Conservation (phyloP, 1,140 invertebrate genomes). For the Lepidurus couesii region DNA sequence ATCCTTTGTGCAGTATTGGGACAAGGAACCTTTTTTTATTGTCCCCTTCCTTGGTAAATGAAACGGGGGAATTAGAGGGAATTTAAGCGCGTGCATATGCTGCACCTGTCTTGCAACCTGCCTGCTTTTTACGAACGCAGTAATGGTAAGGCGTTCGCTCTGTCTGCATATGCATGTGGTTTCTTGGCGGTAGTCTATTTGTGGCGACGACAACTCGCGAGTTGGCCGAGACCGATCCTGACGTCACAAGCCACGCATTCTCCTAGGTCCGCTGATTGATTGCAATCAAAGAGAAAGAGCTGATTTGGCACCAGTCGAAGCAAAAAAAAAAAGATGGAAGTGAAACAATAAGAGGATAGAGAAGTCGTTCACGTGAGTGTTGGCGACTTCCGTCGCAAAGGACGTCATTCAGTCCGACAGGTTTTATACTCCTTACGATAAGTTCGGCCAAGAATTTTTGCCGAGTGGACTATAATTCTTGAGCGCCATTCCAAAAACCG, state of each 20-base stretch:
- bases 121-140: neutral
- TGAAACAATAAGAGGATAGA: neutral
- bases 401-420: neutral
- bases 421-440: neutral
- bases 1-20: no score
- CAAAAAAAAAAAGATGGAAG: neutral
- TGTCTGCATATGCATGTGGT: neutral
- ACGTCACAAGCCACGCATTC: slow-evolving; percentile 20
- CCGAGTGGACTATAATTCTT: no score
- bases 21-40: neutral
- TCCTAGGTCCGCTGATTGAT: slow-evolving; percentile 6
- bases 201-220: slow-evolving; percentile 13
- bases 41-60: neutral
- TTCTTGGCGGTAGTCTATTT: neutral
- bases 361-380: neutral
- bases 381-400: neutral
- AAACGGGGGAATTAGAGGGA: neutral
- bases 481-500: no score
- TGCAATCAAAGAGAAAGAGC: neutral
- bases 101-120: slow-evolving; percentile 14
- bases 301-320: neutral
- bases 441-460: neutral
- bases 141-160: neutral
- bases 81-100: neutral
- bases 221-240: neutral